Conservation (phyloP, 2,113 vertebrate species). For the Hippopotamus amphibius region DNA sequence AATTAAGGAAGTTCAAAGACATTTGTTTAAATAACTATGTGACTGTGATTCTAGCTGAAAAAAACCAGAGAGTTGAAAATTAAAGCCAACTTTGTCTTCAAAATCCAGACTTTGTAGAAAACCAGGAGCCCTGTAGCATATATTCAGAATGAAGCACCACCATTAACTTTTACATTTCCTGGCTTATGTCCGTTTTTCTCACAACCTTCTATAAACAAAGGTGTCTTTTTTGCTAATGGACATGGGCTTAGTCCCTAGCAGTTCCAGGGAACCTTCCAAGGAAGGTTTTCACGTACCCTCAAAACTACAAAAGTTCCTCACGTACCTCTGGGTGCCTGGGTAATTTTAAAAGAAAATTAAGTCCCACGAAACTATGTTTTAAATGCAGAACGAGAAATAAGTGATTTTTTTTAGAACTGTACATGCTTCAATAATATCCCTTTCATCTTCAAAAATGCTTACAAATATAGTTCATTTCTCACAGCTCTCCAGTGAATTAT, state of each 20-base stretch:
- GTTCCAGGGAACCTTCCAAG: background rate
- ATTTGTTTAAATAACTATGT: constrained; percentile 70
- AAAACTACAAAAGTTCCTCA: constrained; percentile 49
- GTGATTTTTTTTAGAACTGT: constrained; percentile 42
- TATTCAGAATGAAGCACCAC: background rate
- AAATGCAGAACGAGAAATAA: constrained; percentile 49
- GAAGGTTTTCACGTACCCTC: constrained; percentile 14
- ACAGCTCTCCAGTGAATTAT: constrained; percentile 27
- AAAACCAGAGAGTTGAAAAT: constrained; percentile 69
- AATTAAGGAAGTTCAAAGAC: constrained; percentile 71
- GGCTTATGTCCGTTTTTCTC: constrained; percentile 54
- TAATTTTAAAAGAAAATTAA: constrained; percentile 61
- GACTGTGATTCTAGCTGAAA: constrained; percentile 56
- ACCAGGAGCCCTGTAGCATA: background rate
- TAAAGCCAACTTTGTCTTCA: constrained; percentile 63
- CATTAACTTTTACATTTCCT: constrained; percentile 21
- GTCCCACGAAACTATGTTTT: constrained; percentile 39
- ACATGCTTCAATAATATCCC: background rate
- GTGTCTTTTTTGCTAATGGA: constrained; percentile 45
- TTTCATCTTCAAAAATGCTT: constrained; percentile 68
- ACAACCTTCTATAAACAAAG: constrained; percentile 47
- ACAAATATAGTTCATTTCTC: constrained; percentile 62
- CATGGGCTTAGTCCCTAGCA: background rate
- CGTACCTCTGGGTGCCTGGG: constrained; percentile 26
- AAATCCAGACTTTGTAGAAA: constrained; percentile 62